These are phyloP conservation scores for Discoglossus pictus DNA, from an alignment of 2,797 vertebrate genomes.

Conservation along the genomic window DNA sequence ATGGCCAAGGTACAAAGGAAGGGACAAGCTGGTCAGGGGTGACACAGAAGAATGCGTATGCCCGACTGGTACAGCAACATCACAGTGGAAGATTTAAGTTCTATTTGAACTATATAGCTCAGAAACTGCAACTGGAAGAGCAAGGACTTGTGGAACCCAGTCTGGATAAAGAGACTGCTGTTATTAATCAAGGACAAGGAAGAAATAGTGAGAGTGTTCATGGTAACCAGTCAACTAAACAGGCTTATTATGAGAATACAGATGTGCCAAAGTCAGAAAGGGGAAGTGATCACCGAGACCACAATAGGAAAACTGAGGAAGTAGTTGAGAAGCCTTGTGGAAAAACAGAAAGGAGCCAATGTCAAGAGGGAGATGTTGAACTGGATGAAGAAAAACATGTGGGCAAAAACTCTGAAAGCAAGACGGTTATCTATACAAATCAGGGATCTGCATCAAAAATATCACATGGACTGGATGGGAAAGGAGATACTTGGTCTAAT, in stretches of 20 bases:
- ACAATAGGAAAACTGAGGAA: conserved; percentile 46
- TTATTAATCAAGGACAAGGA: conserved; percentile 59
- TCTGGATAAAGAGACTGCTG: conserved; percentile 57
- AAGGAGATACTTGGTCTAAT: conserved; percentile 24
- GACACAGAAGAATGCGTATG: conserved; percentile 81
- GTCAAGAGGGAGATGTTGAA: conserved; percentile 70
- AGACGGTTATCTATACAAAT: conserved; percentile 40
- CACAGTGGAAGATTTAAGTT: conserved; percentile 76
- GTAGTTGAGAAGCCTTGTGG: conserved; percentile 53
- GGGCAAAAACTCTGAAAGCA: conserved; percentile 7
- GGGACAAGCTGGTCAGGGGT: conserved; percentile 54
- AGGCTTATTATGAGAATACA: conserved; percentile 62
- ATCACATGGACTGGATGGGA: conserved; percentile 49
- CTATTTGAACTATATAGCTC: conserved; percentile 73
- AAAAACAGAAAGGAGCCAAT: conserved; percentile 63
- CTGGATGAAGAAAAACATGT: conserved; percentile 54
- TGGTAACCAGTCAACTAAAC: conserved; percentile 61
- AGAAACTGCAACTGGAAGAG: conserved; percentile 69
- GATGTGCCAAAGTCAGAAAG: conserved; percentile 67
- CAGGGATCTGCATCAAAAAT: conserved; percentile 55
- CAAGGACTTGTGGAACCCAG: conserved; percentile 34
- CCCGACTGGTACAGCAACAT: conserved; percentile 80
- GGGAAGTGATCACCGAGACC: conserved; percentile 48
- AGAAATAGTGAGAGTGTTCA: conserved; percentile 66
- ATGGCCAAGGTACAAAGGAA: conserved; percentile 64